Evolutionary conservation across 2,888 invertebrate genomes (phyloP).

Genomic region (Elaeidobius kamerunicus): DNA sequence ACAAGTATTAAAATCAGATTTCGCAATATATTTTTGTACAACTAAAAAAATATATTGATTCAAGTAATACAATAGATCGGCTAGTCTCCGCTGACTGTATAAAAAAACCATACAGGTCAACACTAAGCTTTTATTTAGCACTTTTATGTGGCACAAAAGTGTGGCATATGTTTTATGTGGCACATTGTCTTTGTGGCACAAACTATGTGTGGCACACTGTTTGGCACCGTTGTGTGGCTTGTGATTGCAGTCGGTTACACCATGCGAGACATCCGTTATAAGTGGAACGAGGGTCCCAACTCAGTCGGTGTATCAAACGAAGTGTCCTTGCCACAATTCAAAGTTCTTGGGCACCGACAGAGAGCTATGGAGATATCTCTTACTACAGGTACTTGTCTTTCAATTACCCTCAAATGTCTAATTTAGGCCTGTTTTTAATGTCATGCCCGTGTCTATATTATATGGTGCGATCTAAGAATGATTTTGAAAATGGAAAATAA

Average conservation of each 20-base stretch:
- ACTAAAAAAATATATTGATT: no score
- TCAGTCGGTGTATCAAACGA: slow-evolving; percentile 94
- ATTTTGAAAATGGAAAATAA: no score
- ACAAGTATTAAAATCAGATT: no score
- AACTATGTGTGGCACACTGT: slow-evolving; percentile 16
- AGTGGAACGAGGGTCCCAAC: slow-evolving; percentile 94
- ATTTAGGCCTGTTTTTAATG: no score
- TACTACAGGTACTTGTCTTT: slow-evolving; percentile 77
- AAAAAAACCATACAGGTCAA: no score
- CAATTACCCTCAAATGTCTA: background rate
- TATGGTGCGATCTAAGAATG: no score
- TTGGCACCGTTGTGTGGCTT: slow-evolving; percentile 43
- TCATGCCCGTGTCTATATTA: no score
- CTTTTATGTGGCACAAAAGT: no score
- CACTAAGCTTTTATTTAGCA: no score
- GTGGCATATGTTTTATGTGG: slow-evolving; percentile 5
- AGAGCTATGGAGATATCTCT: slow-evolving; percentile 95
- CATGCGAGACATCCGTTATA: slow-evolving; percentile 96
- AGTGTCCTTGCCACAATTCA: slow-evolving; percentile 96
- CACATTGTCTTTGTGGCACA: slow-evolving; percentile 6
- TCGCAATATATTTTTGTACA: no score
- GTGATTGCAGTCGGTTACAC: slow-evolving; percentile 89
- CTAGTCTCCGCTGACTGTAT: no score
- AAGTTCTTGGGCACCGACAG: slow-evolving; percentile 95
- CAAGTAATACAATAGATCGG: no score